Evolutionary conservation across 2,888 invertebrate species (phyloP), one percentile per base, ranked within the genome.

Genomic region (Lepidocyrtoides sp.): DNA sequence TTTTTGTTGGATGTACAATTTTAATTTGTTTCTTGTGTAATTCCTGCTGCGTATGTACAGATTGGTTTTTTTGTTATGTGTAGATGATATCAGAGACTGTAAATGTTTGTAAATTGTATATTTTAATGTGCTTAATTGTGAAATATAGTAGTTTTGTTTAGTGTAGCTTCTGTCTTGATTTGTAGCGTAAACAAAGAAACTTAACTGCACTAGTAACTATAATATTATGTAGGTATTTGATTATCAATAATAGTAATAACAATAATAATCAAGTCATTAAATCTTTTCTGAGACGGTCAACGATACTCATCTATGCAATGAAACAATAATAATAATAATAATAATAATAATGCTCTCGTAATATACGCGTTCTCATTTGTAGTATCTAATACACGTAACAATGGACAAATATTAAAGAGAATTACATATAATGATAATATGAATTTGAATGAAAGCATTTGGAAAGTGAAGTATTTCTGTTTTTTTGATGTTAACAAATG

Each of bases 361-460:
- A 1, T 36, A 57, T n/a, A n/a, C n/a, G 20, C 57, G 20, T 17
- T 17, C 32, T n/a, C 8, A 5, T 51, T 60, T 26, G 60, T 26
- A 72, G 41, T 26, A 69, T n/a, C 2, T 32, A 41, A 54, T 72
- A 72, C 0, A n/a, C 4, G 32, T 66, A 66, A 66, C 14, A 54
- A 54, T 17, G 36, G 17, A 36, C 36, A 66, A 66, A 29, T 8
- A 60, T 60, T 2, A 12, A 17, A 60, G n/a, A n/a, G n/a, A n/a
- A n/a, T n/a, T n/a, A n/a, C n/a, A n/a, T n/a, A n/a, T 17, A 63
- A 63, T 23, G 23, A 7, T 26, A 75, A 48, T 48, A 1, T 77
- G 77, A 77, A 77, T 77, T 51, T 77, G 77, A 77, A 81, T 88
- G 88, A 88, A 88, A 88, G 88, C 79, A 88, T 81, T 79, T 88